These are phyloP conservation scores for Xiphias gladius DNA, from an alignment of 2,113 vertebrate genomes.

Conservation along the genomic window DNA sequence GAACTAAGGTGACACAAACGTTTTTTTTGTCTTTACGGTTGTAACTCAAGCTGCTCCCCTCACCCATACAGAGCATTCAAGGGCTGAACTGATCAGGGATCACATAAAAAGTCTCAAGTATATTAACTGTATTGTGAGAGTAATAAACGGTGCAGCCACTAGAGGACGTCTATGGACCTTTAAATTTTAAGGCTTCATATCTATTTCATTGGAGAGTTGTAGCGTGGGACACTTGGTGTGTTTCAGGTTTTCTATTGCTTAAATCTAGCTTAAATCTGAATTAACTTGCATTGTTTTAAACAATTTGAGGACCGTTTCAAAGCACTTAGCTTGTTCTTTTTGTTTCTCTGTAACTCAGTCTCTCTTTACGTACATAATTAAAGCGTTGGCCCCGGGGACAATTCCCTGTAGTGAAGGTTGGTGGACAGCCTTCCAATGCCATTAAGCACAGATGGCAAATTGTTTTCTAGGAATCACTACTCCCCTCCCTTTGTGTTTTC, in stretches of 20 bases:
- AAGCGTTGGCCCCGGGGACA: conserved; percentile 47
- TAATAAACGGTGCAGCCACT: neutral
- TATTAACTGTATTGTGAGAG: neutral
- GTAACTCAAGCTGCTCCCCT: too few relatives aligned
- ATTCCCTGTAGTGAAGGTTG: conserved; percentile 29
- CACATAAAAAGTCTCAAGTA: neutral
- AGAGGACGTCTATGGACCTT: neutral
- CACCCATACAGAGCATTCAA: too few relatives aligned
- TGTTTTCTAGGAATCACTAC: conserved; percentile 58
- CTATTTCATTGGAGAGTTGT: neutral
- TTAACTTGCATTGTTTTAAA: neutral
- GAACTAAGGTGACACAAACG: too few relatives aligned
- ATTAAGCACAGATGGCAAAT: conserved; percentile 73
- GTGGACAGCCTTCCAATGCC: conserved; percentile 59
- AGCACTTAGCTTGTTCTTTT: conserved; percentile 1
- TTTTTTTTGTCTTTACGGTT: too few relatives aligned
- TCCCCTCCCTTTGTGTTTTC: conserved; percentile 37
- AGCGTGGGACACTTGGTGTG: neutral
- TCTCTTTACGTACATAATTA: conserved; percentile 57
- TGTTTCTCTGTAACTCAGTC: conserved; percentile 13
- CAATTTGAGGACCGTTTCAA: conserved; percentile 1
- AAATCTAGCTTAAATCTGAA: neutral
- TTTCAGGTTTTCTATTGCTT: neutral
- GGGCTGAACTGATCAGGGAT: too few relatives aligned
- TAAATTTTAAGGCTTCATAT: neutral